phyloP scores from a whole-genome alignment of 2,797 vertebrate genomes.

The Coreius guichenoti region DNA sequence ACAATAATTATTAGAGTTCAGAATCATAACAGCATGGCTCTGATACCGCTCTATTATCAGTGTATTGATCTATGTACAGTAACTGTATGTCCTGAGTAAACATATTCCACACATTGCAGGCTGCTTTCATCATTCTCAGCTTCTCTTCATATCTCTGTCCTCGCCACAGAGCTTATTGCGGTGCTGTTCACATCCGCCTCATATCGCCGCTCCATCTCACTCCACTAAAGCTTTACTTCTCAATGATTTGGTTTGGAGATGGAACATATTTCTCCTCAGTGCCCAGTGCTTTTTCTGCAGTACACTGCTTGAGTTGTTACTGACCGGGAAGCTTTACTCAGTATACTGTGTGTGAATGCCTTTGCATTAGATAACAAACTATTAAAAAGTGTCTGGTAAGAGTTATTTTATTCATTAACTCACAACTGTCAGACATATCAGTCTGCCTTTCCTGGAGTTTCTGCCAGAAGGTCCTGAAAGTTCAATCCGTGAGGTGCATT shows the following conservation, averaged over 20 bases:
- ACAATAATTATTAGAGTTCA: background rate
- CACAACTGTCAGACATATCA: constrained; percentile 2
- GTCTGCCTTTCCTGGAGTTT: background rate
- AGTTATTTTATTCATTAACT: background rate
- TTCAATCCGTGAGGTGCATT: constrained; percentile 13
- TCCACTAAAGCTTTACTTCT: constrained; percentile 60
- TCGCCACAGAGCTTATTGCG: constrained; percentile 23
- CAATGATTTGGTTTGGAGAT: constrained; percentile 68
- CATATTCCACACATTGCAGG: constrained; percentile 51
- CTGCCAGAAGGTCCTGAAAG: constrained; percentile 2
- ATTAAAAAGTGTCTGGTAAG: background rate
- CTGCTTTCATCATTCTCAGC: constrained; percentile 68
- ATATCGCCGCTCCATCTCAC: constrained; percentile 63
- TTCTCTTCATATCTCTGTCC: constrained; percentile 40
- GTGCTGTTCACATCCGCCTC: background rate
- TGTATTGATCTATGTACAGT: constrained; percentile 31
- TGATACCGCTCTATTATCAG: constrained; percentile 72
- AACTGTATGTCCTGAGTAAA: constrained; percentile 59
- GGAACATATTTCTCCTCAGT: constrained; percentile 46
- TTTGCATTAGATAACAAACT: background rate
- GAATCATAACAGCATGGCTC: constrained; percentile 61
- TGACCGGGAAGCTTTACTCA: constrained; percentile 33
- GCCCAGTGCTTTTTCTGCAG: constrained; percentile 70
- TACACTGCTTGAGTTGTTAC: constrained; percentile 71
- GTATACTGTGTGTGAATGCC: background rate